Percentiles rank a stretch among this genome's conserved stretches.
Evolutionary conservation across 2,888 invertebrate genomes (phyloP).

Genomic region (Melanostoma scalare): DNA sequence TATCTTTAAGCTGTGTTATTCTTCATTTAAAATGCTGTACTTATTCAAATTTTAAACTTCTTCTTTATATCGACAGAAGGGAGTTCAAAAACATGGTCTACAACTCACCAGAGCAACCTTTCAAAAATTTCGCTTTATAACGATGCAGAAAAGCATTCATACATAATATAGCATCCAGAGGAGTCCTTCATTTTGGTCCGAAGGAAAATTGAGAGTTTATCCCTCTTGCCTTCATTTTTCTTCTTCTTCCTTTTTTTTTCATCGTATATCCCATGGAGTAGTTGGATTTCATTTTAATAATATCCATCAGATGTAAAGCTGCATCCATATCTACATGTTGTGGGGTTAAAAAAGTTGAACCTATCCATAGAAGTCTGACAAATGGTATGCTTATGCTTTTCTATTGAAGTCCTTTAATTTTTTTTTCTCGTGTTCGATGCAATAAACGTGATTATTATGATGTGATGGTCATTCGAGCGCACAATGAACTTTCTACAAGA

Average conservation of each 20-base stretch:
- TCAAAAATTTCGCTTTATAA: too few relatives aligned
- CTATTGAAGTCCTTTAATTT: neutral
- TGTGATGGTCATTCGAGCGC: constrained; percentile 35
- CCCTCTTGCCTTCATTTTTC: constrained; percentile 4
- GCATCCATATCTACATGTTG: constrained; percentile 15
- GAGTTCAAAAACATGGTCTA: too few relatives aligned
- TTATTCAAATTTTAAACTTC: too few relatives aligned
- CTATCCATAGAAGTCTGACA: neutral
- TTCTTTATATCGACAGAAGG: too few relatives aligned
- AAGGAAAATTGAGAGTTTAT: constrained; percentile 18
- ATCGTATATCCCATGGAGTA: constrained; percentile 1
- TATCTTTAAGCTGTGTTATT: too few relatives aligned
- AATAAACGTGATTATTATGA: constrained; percentile 21
- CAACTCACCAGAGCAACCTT: too few relatives aligned
- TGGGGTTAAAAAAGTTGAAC: constrained; percentile 2
- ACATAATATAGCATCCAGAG: too few relatives aligned
- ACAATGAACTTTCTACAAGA: constrained; percentile 20
- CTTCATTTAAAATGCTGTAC: too few relatives aligned
- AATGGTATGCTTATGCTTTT: neutral
- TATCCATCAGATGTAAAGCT: neutral
- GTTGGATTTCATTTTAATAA: constrained; percentile 7
- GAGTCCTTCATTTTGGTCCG: neutral
- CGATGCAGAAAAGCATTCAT: too few relatives aligned
- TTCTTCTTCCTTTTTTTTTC: neutral
- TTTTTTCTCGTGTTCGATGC: constrained; percentile 8